These are phyloP conservation scores for Byasa hedistus DNA, from an alignment of 2,888 invertebrate genomes.

Conservation along the genomic window DNA sequence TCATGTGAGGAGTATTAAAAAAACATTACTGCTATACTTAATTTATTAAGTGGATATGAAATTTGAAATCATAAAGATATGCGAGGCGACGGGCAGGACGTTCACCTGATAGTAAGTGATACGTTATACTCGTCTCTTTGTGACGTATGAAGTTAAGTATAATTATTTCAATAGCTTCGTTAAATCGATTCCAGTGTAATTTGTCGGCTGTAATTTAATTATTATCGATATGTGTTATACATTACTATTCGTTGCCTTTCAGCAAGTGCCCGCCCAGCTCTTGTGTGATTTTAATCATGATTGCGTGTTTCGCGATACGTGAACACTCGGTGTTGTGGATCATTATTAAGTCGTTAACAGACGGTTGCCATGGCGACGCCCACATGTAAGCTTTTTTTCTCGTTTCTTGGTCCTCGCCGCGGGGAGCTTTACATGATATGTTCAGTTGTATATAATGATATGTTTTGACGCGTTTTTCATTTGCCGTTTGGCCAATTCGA, in stretches of 20 bases:
- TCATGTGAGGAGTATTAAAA: not conserved
- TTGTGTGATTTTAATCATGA: constrained; percentile 58
- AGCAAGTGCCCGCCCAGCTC: constrained; percentile 39
- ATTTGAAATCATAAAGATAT: too few relatives aligned
- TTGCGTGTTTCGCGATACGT: constrained; percentile 70
- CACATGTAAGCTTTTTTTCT: constrained; percentile 43
- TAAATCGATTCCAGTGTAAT: too few relatives aligned
- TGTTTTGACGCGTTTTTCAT: constrained; percentile 52
- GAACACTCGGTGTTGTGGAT: constrained; percentile 61
- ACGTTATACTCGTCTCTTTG: too few relatives aligned
- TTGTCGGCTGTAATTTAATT: not conserved
- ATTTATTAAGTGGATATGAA: too few relatives aligned
- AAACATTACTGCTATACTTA: not conserved
- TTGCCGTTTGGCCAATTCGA: constrained; percentile 31
- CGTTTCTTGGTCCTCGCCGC: constrained; percentile 32
- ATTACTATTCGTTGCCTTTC: constrained; percentile 39
- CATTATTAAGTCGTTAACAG: constrained; percentile 70
- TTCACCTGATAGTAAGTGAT: too few relatives aligned
- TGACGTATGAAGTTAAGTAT: too few relatives aligned
- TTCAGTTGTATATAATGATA: too few relatives aligned
- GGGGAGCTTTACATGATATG: constrained; percentile 51
- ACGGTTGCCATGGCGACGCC: constrained; percentile 67
- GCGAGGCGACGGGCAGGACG: too few relatives aligned
- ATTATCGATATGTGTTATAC: constrained; percentile 36
- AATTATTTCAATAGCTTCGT: too few relatives aligned